phyloP scores from a whole-genome alignment of 2,113 vertebrate species.

The Plotosus lineatus region DNA sequence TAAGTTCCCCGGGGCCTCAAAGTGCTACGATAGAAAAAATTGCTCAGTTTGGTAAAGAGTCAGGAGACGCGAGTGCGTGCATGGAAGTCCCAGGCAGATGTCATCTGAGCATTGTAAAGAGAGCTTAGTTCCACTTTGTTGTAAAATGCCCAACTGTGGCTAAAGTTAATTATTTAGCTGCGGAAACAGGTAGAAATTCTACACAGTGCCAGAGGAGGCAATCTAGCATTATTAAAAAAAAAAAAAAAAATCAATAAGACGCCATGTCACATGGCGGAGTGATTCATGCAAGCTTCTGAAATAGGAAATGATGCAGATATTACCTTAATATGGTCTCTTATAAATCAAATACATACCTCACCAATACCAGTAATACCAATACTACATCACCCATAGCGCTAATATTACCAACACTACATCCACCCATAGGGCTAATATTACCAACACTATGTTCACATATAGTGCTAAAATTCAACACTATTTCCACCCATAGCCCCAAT shows the following conservation, averaged over 20 bases:
- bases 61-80: background rate
- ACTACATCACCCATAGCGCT: background rate
- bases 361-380: too few relatives aligned
- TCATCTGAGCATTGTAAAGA: conserved; percentile 8
- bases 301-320: background rate
- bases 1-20: background rate
- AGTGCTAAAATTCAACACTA: background rate
- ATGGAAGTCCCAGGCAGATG: conserved; percentile 2
- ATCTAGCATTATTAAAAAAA: too few relatives aligned
- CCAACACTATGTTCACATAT: background rate
- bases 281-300: background rate
- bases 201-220: background rate
- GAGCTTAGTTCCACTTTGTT: conserved; percentile 11
- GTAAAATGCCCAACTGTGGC: conserved; percentile 20
- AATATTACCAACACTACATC: background rate
- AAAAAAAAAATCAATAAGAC: too few relatives aligned
- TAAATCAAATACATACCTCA: background rate
- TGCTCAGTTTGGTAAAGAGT: background rate
- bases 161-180: conserved; percentile 28
- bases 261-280: background rate
- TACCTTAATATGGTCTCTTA: background rate
- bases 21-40: background rate
- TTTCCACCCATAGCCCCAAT: background rate
- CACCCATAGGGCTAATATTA: background rate
- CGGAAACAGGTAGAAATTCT: conserved; percentile 19